Base-by-base conservation (phyloP, 2,888 invertebrate genomes). In the Andrena bicolor region DNA sequence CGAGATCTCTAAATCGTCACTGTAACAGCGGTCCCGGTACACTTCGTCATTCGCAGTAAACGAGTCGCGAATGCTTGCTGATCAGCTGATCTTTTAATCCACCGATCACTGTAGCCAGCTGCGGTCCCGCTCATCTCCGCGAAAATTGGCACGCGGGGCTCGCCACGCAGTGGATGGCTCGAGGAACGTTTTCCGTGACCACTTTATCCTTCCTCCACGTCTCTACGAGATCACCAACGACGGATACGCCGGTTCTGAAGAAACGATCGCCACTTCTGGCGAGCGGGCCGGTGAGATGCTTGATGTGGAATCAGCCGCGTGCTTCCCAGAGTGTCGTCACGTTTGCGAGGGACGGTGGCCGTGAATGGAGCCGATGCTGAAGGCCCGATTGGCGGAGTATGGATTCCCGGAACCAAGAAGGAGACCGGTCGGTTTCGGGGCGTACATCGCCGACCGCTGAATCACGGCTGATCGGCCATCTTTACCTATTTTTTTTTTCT, bases 371-470 rank as follows among this genome's bases (percentile, higher is more conserved):
- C 48, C 74, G 82, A 80, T 83, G 76, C 76, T 68, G 74, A 64
- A 63, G 66, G 64, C 68, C 76, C 84, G 78, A 89, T 90, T 89
- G 90, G 89, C 82, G 79, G 86, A 85, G 86, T 89, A 86, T 80
- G 79, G 76, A 85, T 89, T 90, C 89, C 82, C 78, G 83, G 89
- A 89, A 83, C 72, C 66, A 66, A 84, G 70, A 82, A 79, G 75
- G 79, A 74, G 76, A 82, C 82, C 78, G 83, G 81, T 83, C 60
- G 77, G 76, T 84, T 80, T 75, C 80, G 79, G 82, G 86, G 87
- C 86, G 88, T 89, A 89, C 90, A 91, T 91, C 90, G 91, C 84
- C 90, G 85, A 90, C 81, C 88, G 92, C 90, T 92, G 92, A 92
- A 88, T 92, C 92, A 92, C 88, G 77, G 61, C 77, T 69, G 80